These are phyloP conservation scores for Xestia c-nigrum DNA, from an alignment of 2,888 invertebrate genomes.

Conservation along the genomic window DNA sequence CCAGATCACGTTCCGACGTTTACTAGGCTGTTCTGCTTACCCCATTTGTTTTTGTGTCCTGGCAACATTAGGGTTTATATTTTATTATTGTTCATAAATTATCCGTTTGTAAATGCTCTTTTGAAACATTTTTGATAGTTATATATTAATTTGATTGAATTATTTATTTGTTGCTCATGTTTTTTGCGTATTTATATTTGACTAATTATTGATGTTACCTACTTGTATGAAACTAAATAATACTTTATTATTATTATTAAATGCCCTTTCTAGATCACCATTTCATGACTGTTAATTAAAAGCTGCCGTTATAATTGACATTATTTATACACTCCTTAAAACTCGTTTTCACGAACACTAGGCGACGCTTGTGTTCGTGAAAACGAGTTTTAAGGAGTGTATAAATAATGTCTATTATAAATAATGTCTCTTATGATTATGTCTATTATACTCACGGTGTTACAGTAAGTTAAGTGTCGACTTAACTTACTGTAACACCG, in stretches of 20 bases:
- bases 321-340: not conserved
- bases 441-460: too few species aligned
- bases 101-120: not conserved
- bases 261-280: not conserved
- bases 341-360: not conserved
- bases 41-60: slow-evolving; percentile 29
- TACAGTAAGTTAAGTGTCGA: too few species aligned
- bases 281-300: not conserved
- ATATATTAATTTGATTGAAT: too few species aligned
- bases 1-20: slow-evolving; percentile 41
- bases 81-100: not conserved
- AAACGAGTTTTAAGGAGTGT: not conserved
- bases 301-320: not conserved
- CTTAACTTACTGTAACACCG: too few species aligned
- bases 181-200: too few species aligned
- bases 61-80: slow-evolving; percentile 24
- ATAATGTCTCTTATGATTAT: too few species aligned
- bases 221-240: too few species aligned
- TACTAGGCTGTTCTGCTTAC: slow-evolving; percentile 11
- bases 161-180: too few species aligned
- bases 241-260: too few species aligned
- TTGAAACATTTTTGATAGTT: too few species aligned
- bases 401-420: not conserved
- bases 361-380: not conserved
- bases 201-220: too few species aligned